phyloP scores from a whole-genome alignment of 2,113 vertebrate genomes.

The Pseudolaguvia tuberculata region DNA sequence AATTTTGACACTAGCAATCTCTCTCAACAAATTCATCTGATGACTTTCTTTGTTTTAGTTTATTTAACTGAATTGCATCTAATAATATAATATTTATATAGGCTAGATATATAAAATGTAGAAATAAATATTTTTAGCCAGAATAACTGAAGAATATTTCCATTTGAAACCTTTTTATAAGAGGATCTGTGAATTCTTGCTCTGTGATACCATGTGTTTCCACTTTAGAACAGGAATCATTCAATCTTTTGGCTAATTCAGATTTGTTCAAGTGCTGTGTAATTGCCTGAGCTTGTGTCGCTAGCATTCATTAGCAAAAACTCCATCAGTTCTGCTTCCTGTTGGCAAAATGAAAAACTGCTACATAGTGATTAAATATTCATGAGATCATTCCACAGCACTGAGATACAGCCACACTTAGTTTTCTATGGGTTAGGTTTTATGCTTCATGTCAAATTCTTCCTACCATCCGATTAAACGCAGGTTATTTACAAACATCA shows the following conservation, averaged over 20 bases:
- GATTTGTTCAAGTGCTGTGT: constrained; percentile 10
- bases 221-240: neutral
- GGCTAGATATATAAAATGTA: neutral
- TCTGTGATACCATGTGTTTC: constrained; percentile 11
- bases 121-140: constrained; percentile 5
- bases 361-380: constrained; percentile 50
- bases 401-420: constrained; percentile 23
- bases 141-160: neutral
- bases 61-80: constrained; percentile 11
- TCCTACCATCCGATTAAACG: constrained; percentile 25
- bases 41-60: too few relatives aligned
- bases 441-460: constrained; percentile 36
- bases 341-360: constrained; percentile 38
- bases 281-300: constrained; percentile 39
- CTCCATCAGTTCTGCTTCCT: constrained; percentile 35
- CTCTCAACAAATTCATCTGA: too few relatives aligned
- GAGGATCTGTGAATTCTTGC: constrained; percentile 8
- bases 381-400: constrained; percentile 35
- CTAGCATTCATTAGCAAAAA: constrained; percentile 36
- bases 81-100: constrained; percentile 10
- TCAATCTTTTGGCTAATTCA: constrained; percentile 22
- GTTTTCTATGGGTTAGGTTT: constrained; percentile 8
- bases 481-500: constrained; percentile 27
- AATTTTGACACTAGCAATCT: constrained; percentile 24
- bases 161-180: constrained; percentile 7